Evolutionary conservation across 2,888 invertebrate species (phyloP).

Genomic region (Cephus rjabovi): DNA sequence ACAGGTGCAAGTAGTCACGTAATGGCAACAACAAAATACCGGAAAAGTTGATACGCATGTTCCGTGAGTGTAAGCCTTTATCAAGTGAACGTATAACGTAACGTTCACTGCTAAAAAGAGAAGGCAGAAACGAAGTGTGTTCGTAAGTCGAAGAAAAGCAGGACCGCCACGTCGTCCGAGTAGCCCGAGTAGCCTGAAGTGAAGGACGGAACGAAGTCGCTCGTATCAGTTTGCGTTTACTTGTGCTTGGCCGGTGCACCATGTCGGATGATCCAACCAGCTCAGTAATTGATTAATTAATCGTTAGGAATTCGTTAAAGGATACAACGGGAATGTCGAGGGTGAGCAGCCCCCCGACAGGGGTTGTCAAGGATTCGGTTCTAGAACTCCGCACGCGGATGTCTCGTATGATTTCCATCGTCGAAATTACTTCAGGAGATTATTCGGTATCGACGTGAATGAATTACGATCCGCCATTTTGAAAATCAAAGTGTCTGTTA

Average conservation of each 20-base stretch:
- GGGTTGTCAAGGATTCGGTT: slow-evolving; percentile 49
- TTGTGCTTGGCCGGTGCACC: neutral
- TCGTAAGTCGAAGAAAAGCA: neutral
- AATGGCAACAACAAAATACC: neutral
- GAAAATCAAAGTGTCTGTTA: neutral
- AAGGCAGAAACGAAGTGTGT: neutral
- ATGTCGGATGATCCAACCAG: slow-evolving; percentile 23
- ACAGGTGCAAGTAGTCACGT: neutral
- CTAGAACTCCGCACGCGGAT: slow-evolving; percentile 57
- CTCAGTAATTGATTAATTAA: slow-evolving; percentile 23
- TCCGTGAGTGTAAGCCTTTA: neutral
- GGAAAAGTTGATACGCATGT: neutral
- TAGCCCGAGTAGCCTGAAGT: neutral
- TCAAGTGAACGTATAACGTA: neutral
- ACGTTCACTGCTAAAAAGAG: neutral
- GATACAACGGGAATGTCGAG: neutral
- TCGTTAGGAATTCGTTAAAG: neutral
- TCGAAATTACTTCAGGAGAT: slow-evolving; percentile 55
- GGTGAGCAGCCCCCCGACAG: neutral
- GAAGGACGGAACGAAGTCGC: slow-evolving; percentile 22
- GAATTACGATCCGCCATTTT: neutral
- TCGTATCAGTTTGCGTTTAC: slow-evolving; percentile 3
- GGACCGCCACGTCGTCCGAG: neutral
- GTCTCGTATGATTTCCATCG: slow-evolving; percentile 60
- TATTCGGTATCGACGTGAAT: slow-evolving; percentile 41